Evolutionary conservation across 2,113 vertebrate species (phyloP).

Genomic region (Lepus americanus): DNA sequence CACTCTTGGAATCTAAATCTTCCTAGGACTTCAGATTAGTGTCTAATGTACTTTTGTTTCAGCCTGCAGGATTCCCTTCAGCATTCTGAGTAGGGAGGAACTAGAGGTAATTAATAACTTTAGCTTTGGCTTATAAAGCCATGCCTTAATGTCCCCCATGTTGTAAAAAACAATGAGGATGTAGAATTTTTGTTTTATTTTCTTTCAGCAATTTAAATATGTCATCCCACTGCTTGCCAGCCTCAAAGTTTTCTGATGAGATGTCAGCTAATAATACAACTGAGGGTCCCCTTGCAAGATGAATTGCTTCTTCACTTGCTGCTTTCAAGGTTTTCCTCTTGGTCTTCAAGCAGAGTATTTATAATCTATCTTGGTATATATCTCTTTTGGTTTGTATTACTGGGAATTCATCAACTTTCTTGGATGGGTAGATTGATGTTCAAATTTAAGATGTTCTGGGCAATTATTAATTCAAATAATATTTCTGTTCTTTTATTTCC

Average conservation of each 20-base stretch:
- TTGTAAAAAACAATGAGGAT: too few relatives aligned
- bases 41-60: background rate
- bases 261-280: background rate
- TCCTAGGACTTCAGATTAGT: background rate
- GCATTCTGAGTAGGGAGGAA: background rate
- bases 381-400: background rate
- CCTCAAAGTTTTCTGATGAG: background rate
- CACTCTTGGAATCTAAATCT: too few relatives aligned
- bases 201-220: background rate
- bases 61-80: background rate
- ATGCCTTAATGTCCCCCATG: background rate
- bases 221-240: too few relatives aligned
- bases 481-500: background rate
- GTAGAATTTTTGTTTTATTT: background rate
- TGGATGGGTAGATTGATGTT: too few relatives aligned
- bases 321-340: background rate
- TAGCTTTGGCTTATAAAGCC: too few relatives aligned
- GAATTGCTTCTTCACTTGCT: background rate
- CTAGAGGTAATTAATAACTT: background rate
- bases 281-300: background rate
- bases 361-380: background rate
- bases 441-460: background rate
- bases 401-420: too few relatives aligned
- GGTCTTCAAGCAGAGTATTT: background rate
- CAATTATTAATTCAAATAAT: background rate